Evolutionary conservation across 2,888 invertebrate species (phyloP).

Genomic region (Rhimphoctona megacephalus): DNA sequence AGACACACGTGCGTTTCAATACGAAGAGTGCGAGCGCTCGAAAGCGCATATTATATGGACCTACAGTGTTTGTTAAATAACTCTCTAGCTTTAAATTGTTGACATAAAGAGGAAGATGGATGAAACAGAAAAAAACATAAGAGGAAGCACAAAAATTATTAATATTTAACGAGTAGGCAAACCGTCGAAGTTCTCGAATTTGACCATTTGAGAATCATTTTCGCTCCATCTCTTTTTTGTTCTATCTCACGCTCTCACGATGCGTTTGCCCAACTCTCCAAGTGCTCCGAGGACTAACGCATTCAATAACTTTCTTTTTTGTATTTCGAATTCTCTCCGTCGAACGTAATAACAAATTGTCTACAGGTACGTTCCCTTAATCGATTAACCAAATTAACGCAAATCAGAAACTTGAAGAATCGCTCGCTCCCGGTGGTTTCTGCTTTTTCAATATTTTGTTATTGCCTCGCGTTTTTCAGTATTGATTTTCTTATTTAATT

Average conservation of each 20-base stretch:
- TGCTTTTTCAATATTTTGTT: constrained; percentile 1
- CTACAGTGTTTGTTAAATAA: constrained; percentile 83
- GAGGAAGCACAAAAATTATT: constrained; percentile 11
- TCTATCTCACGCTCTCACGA: background rate
- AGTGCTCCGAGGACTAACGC: constrained; percentile 30
- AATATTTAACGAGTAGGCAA: constrained; percentile 26
- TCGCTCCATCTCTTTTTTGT: background rate
- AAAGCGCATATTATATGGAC: constrained; percentile 78
- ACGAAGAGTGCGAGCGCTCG: constrained; percentile 74
- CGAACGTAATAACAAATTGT: constrained; percentile 15
- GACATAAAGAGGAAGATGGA: constrained; percentile 70
- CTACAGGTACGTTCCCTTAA: constrained; percentile 20
- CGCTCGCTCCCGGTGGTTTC: constrained; percentile 28
- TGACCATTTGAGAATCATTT: constrained; percentile 13
- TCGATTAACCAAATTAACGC: constrained; percentile 27
- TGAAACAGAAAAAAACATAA: constrained; percentile 23
- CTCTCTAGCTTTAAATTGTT: constrained; percentile 83
- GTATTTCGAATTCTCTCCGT: constrained; percentile 9
- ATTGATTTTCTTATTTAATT: constrained; percentile 16
- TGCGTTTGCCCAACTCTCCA: background rate
- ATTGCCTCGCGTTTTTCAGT: background rate
- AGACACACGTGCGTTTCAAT: constrained; percentile 67
- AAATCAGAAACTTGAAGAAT: constrained; percentile 20
- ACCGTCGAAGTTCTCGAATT: constrained; percentile 1
- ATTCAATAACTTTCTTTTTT: background rate